These are phyloP conservation scores for Melanocharis versteri DNA, from an alignment of 2,113 vertebrate species.

Conservation along the genomic window DNA sequence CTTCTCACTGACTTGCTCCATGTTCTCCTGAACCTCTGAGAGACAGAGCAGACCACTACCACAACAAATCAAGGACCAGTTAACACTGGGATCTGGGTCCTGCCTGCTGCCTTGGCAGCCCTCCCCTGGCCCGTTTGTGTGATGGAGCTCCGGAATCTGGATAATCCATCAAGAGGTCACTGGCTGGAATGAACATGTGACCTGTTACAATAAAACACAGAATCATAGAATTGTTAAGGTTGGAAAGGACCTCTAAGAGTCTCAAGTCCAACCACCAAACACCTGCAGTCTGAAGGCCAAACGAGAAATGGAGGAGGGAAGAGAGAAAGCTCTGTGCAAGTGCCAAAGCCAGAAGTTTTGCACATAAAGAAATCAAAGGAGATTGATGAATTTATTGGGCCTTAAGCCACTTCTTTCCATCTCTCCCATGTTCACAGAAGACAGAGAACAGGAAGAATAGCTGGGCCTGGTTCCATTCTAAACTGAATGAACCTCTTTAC, in stretches of 20 bases:
- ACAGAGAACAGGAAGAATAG: neutral
- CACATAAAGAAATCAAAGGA: neutral
- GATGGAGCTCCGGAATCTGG: neutral
- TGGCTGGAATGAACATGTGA: fast-evolving
- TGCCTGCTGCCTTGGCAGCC: neutral
- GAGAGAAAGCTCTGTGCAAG: neutral
- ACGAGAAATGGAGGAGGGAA: neutral
- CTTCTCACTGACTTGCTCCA: neutral
- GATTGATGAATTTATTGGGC: neutral
- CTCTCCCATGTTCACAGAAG: neutral
- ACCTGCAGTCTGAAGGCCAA: neutral
- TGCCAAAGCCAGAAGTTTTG: neutral
- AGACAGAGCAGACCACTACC: neutral
- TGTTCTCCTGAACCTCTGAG: neutral
- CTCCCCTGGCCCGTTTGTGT: fast-evolving
- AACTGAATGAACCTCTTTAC: neutral
- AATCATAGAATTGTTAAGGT: neutral
- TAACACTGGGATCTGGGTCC: neutral
- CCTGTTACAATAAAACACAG: neutral
- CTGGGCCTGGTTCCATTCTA: neutral
- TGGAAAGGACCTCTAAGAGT: neutral
- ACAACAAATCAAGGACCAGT: neutral
- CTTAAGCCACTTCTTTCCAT: neutral
- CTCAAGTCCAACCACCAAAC: neutral
- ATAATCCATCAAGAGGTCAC: neutral